Evolutionary conservation across 2,113 vertebrate genomes (phyloP), one percentile per base, ranked within the genome.

Genomic region (Podilymbus podiceps): DNA sequence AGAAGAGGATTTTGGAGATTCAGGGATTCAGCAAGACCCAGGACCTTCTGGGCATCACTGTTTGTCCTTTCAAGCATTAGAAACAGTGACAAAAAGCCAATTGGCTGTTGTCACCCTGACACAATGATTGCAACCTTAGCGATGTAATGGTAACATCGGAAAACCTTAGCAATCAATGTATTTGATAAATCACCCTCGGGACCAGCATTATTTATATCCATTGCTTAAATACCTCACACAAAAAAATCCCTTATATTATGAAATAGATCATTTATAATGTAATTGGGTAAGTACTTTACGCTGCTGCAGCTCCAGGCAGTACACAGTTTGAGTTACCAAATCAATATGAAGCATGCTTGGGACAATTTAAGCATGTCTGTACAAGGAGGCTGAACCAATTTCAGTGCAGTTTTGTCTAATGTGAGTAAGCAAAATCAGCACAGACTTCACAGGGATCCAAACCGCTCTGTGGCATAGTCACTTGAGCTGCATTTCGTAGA

Each of bases 221-320:
- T 76, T 79, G 46, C 63, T 87, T 75, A 50, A 84, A 55, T 62
- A 63, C 14, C 8, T 83, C 17, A 22, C 44, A 35, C 27, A 38
- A 66, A 77, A 60, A 38, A 1, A 1, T 31, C 18, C 27, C 19
- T 81, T 84, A 13, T 28, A 31, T 84, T 67, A 79, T 44, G n/a
- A 89, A 96, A 89, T 68, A 76, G 53, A 62, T 82, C 6, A 11
- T 66, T 79, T 80, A 25, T 90, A 82, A 72, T 68, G 63, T 73
- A 76, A 82, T 63, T 79, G 49, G 62, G 55, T 64, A 69, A 9
- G 7, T 42, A 58, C 28, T 66, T 82, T 79, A 42, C 4, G 3
- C 59, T 80, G 84, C 59, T 91, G 89, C 84, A 87, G 84, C 77
- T 95, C 82, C 66, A 89, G 59, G 81, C 83, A 89, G 76, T 87